A percentile compares a stretch with the other conserved stretches of the same genome.
Conservation (phyloP, 2,113 vertebrate genomes). For the Sebastes fasciatus region DNA sequence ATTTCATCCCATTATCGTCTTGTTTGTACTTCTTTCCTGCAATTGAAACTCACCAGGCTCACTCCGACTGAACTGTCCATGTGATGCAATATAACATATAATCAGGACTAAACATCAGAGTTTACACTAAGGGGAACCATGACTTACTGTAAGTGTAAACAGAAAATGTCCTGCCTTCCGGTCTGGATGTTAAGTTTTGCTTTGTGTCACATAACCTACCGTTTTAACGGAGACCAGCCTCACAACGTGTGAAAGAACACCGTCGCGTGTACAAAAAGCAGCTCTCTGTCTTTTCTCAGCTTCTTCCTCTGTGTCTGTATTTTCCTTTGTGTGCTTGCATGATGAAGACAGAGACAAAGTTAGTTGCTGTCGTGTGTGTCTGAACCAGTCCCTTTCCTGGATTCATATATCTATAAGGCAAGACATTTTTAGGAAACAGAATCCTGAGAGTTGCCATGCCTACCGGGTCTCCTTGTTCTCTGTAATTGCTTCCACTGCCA, state of each 20-base stretch:
- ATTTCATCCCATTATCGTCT: constrained; percentile 1
- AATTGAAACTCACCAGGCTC: constrained; percentile 13
- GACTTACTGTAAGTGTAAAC: constrained; percentile 60
- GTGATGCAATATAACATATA: constrained; percentile 17
- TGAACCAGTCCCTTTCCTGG: constrained; percentile 1
- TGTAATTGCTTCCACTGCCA: constrained; percentile 56
- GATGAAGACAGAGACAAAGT: constrained; percentile 20
- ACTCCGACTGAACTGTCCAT: not conserved
- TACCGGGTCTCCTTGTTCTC: constrained; percentile 37
- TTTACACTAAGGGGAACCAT: constrained; percentile 47
- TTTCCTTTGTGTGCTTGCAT: not conserved
- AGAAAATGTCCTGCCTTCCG: constrained; percentile 53
- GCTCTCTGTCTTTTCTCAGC: constrained; percentile 41
- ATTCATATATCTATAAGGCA: constrained; percentile 25
- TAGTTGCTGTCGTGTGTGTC: constrained; percentile 3
- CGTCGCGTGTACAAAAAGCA: constrained; percentile 26
- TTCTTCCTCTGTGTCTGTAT: constrained; percentile 10
- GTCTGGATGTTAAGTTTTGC: constrained; percentile 31
- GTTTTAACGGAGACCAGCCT: constrained; percentile 24
- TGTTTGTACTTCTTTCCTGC: constrained; percentile 13
- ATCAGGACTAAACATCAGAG: constrained; percentile 24
- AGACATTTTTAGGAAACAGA: constrained; percentile 13
- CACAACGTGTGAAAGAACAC: constrained; percentile 11
- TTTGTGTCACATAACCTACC: constrained; percentile 56
- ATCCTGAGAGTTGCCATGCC: constrained; percentile 33